phyloP scores from a whole-genome alignment of 64 coral and sea anemone genomes.

The Montipora foliosa region DNA sequence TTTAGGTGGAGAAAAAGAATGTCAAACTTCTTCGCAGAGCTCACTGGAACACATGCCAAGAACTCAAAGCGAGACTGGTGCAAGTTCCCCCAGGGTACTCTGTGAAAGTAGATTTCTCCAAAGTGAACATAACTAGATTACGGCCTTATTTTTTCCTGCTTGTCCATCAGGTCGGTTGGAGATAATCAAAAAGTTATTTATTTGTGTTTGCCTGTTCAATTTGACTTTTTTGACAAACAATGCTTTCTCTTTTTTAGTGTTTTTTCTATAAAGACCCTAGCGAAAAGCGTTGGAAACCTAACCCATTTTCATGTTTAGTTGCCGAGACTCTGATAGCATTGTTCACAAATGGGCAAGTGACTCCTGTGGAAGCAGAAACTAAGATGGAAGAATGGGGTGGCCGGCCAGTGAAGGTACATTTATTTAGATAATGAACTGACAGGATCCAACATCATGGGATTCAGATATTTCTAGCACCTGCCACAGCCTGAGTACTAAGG shows the following conservation, averaged over 20 bases:
- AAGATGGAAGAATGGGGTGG: conserved; percentile 81
- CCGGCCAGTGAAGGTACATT: conserved; percentile 38
- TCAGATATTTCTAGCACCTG: no score
- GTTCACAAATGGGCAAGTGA: conserved; percentile 32
- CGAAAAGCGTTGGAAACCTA: neutral
- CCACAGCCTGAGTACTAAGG: no score
- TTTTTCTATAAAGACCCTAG: conserved; percentile 18
- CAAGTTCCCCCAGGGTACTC: conserved; percentile 69
- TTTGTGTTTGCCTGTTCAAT: no score
- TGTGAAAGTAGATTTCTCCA: conserved; percentile 66
- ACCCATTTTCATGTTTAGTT: conserved; percentile 59
- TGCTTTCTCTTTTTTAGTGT: conserved; percentile 27
- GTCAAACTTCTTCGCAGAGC: conserved; percentile 67
- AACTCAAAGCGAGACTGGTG: conserved; percentile 55
- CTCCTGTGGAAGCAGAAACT: conserved; percentile 68
- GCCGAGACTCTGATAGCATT: conserved; percentile 77
- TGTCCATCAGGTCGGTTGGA: conserved; percentile 66
- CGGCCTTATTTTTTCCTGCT: conserved; percentile 80
- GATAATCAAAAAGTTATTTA: neutral
- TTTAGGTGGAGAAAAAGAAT: conserved; percentile 72
- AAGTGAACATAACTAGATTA: conserved; percentile 72
- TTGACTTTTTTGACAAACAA: no score
- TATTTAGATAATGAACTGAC: neutral
- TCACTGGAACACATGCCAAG: conserved; percentile 74
- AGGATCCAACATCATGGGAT: no score